Conservation (phyloP, 2,888 invertebrate genomes). For the Tetranychus piercei region DNA sequence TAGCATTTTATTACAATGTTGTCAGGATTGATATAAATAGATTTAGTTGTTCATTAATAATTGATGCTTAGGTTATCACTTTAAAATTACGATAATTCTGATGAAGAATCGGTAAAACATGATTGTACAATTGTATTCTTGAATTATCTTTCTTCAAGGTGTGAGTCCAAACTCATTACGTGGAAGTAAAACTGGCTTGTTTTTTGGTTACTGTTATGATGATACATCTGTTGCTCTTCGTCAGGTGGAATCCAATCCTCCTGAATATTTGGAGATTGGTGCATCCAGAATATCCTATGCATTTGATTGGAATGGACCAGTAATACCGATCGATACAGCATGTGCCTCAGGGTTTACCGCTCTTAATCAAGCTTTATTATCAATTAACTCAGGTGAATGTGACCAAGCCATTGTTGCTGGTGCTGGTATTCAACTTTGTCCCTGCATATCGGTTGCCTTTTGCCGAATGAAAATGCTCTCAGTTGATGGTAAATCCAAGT, state of each 20-base stretch:
- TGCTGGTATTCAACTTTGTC: constrained; percentile 36
- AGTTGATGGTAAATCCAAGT: constrained; percentile 36
- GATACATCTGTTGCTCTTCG: constrained; percentile 45
- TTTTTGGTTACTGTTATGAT: constrained; percentile 45
- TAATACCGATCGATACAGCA: constrained; percentile 20
- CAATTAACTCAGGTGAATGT: constrained; percentile 44
- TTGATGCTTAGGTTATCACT: too few species aligned
- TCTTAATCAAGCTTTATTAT: constrained; percentile 35
- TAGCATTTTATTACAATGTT: too few species aligned
- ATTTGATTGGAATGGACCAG: constrained; percentile 61
- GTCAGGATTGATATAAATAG: too few species aligned
- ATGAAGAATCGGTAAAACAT: too few species aligned
- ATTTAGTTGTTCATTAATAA: neutral
- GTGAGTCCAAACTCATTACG: constrained; percentile 60
- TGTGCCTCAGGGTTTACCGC: constrained; percentile 21
- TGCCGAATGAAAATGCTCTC: constrained; percentile 38
- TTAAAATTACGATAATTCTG: too few species aligned
- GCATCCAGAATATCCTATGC: constrained; percentile 80
- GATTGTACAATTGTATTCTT: too few species aligned
- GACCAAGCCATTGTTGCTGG: constrained; percentile 40
- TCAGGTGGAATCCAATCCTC: constrained; percentile 39
- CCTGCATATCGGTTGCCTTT: constrained; percentile 37
- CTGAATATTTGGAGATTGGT: constrained; percentile 31
- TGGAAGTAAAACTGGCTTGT: constrained; percentile 81
- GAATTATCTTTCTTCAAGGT: constrained; percentile 31